Conservation (phyloP, 2,888 invertebrate genomes). For the Drosophila meridionalis region DNA sequence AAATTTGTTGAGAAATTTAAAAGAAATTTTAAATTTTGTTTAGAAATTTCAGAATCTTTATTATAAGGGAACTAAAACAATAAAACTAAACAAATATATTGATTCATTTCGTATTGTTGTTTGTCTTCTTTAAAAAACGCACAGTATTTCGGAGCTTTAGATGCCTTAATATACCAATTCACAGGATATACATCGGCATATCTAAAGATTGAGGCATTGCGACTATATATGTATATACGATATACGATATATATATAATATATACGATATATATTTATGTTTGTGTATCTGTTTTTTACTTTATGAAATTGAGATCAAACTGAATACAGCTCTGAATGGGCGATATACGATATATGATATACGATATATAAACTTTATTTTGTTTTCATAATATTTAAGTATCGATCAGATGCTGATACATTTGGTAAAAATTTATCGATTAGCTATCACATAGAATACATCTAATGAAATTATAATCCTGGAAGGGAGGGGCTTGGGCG, state of each 20-base stretch:
- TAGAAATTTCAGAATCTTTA: no score
- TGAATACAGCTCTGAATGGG: conserved; percentile 7
- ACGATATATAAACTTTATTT: conserved; percentile 1
- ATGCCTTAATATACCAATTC: neutral
- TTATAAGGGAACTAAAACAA: no score
- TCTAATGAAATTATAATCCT: conserved; percentile 22
- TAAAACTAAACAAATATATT: no score
- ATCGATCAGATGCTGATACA: conserved; percentile 11
- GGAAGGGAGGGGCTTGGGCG: conserved; percentile 2
- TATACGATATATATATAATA: neutral
- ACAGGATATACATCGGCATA: no score
- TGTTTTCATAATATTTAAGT: neutral
- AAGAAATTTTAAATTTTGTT: no score
- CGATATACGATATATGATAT: neutral
- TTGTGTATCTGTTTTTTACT: neutral
- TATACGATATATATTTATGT: neutral
- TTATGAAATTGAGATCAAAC: neutral
- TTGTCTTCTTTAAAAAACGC: neutral
- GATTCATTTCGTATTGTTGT: no score
- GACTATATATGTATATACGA: neutral
- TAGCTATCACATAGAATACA: conserved; percentile 62
- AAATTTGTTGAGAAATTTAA: no score
- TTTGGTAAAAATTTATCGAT: conserved; percentile 19
- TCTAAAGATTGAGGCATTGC: neutral
- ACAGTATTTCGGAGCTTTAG: neutral